Evolutionary conservation across 2,113 vertebrate species (phyloP).

Genomic region (Melanerpes formicivorus): DNA sequence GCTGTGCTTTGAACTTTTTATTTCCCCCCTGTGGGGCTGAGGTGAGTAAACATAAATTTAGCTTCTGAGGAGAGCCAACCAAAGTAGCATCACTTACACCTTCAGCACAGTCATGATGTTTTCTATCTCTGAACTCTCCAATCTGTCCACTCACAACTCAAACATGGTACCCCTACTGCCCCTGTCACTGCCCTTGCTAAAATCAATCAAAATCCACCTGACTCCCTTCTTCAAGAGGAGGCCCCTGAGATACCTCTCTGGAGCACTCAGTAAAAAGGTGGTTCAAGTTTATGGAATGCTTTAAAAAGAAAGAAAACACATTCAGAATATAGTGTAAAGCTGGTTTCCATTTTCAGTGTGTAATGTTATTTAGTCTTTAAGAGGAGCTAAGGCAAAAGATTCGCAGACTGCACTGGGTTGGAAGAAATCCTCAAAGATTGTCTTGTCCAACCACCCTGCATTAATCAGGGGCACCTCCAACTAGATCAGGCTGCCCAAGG

Average conservation of each 20-base stretch:
- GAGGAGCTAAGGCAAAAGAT: neutral
- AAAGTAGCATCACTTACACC: rapidly evolving
- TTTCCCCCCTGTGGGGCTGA: neutral
- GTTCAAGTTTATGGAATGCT: neutral
- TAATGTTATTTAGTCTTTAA: neutral
- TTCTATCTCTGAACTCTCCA: rapidly evolving
- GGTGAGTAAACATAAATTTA: neutral
- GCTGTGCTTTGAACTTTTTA: neutral
- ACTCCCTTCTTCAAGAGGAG: neutral
- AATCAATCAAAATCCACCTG: neutral
- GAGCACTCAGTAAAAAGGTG: neutral
- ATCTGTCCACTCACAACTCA: neutral
- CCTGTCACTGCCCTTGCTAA: neutral
- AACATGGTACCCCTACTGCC: rapidly evolving
- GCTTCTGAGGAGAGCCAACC: neutral
- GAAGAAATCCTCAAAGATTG: too few relatives aligned
- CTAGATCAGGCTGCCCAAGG: too few relatives aligned
- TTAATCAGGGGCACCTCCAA: too few relatives aligned
- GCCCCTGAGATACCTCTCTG: neutral
- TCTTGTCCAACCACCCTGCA: too few relatives aligned
- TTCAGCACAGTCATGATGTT: rapidly evolving
- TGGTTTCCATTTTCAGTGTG: neutral
- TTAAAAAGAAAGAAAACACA: neutral
- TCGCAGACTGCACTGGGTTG: too few relatives aligned
- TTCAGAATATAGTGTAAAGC: neutral